Conservation (phyloP, 2,113 vertebrate species). For the Xiphias gladius region DNA sequence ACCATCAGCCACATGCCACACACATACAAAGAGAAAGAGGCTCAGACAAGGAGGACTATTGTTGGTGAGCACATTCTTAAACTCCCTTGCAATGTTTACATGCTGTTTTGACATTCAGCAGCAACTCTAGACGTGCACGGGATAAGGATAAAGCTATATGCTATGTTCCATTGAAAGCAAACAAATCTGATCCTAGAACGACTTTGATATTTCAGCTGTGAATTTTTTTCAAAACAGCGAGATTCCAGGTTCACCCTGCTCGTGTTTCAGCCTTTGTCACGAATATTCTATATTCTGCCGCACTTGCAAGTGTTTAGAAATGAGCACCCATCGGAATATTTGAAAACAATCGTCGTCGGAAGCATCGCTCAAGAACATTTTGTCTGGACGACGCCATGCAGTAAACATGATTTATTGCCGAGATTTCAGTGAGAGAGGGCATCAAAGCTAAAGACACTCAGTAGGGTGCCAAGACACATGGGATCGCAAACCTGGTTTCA, state of each 20-base stretch:
- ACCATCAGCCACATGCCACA: constrained; percentile 26
- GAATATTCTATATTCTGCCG: constrained; percentile 29
- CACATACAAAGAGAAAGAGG: constrained; percentile 32
- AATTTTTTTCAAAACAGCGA: constrained; percentile 27
- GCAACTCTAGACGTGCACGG: constrained; percentile 39
- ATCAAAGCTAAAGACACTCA: constrained; percentile 9
- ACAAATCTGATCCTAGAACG: constrained; percentile 6
- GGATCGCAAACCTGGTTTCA: constrained; percentile 18
- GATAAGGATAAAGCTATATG: background rate
- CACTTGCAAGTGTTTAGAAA: constrained; percentile 31
- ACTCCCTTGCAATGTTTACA: constrained; percentile 31
- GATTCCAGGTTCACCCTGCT: constrained; percentile 16
- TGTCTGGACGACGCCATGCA: constrained; percentile 43
- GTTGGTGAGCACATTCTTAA: constrained; percentile 34
- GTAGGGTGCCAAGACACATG: background rate
- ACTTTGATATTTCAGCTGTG: constrained; percentile 23
- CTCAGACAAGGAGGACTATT: constrained; percentile 26
- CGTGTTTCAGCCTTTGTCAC: constrained; percentile 37
- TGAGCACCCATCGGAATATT: constrained; percentile 19
- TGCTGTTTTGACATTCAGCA: constrained; percentile 27
- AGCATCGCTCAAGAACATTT: constrained; percentile 34
- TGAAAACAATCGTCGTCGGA: constrained; percentile 46
- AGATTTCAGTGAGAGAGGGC: constrained; percentile 6
- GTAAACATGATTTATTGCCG: constrained; percentile 44
- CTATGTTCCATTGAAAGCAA: constrained; percentile 15